These are phyloP conservation scores for Scophthalmus maximus DNA, from an alignment of 2,113 vertebrate species.

Conservation along the genomic window DNA sequence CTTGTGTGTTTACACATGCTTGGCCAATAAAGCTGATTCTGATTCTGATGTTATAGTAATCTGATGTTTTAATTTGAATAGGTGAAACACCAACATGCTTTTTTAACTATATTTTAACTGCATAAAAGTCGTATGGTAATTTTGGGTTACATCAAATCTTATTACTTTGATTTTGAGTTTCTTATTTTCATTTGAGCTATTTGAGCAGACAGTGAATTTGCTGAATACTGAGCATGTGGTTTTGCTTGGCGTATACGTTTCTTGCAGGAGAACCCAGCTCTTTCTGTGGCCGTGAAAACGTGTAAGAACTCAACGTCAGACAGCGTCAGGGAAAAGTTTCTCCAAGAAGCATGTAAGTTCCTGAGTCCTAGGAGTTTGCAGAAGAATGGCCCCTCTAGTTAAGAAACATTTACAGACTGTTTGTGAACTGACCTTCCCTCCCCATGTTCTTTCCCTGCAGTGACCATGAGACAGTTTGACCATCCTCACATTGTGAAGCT, in stretches of 20 bases:
- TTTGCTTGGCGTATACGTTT: background rate
- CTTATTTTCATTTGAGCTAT: background rate
- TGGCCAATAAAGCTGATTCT: too few species aligned
- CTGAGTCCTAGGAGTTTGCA: background rate
- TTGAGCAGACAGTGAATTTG: rapidly evolving
- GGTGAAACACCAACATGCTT: background rate
- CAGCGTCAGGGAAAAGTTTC: constrained; percentile 97
- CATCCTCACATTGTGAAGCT: constrained; percentile 98
- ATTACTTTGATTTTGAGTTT: background rate
- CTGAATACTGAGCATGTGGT: background rate
- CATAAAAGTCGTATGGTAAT: background rate
- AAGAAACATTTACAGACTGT: background rate
- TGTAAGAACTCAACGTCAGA: constrained; percentile 99
- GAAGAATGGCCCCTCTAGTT: background rate
- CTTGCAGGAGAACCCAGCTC: constrained; percentile 91
- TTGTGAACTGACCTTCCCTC: background rate
- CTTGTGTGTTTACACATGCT: too few species aligned
- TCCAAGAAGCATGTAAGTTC: constrained; percentile 97
- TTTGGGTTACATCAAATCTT: background rate
- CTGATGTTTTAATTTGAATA: background rate
- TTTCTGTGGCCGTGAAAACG: constrained; percentile 97
- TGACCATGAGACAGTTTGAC: constrained; percentile 99
- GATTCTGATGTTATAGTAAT: too few species aligned
- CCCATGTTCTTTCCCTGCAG: constrained; percentile 69
- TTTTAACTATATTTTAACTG: background rate